Evolutionary conservation across 1,140 invertebrate genomes (phyloP).

Genomic region (Sesamia nonagrioides): DNA sequence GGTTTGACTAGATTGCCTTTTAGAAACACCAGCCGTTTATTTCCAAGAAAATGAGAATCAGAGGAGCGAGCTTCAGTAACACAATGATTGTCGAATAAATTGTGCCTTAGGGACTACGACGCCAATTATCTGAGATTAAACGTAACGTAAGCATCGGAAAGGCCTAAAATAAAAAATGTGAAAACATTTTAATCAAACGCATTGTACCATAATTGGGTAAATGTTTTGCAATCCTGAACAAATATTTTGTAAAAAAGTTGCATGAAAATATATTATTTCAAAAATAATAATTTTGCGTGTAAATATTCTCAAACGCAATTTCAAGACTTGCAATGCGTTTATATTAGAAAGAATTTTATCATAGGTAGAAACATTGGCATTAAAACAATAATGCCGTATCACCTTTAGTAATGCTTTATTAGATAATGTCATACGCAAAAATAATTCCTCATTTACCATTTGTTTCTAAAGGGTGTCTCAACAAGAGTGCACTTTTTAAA

Average conservation of each 20-base stretch:
- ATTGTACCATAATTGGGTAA: constrained; percentile 12
- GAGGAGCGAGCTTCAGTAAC: neutral
- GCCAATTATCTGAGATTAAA: constrained; percentile 41
- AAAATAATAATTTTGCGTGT: no score
- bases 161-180: constrained; percentile 21
- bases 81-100: constrained; percentile 41
- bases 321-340: no score
- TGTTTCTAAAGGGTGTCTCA: no score
- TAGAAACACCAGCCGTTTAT: constrained; percentile 22
- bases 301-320: no score
- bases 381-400: no score
- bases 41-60: constrained; percentile 26
- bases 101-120: constrained; percentile 29
- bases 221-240: neutral
- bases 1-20: constrained; percentile 14
- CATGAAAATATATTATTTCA: no score
- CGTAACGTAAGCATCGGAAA: constrained; percentile 4
- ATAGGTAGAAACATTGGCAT: no score
- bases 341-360: no score
- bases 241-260: neutral
- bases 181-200: constrained; percentile 41
- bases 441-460: no score
- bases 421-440: no score
- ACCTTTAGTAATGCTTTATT: no score
- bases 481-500: no score